Base-by-base conservation (phyloP, 2,888 invertebrate genomes). In the Chirona hameri region DNA sequence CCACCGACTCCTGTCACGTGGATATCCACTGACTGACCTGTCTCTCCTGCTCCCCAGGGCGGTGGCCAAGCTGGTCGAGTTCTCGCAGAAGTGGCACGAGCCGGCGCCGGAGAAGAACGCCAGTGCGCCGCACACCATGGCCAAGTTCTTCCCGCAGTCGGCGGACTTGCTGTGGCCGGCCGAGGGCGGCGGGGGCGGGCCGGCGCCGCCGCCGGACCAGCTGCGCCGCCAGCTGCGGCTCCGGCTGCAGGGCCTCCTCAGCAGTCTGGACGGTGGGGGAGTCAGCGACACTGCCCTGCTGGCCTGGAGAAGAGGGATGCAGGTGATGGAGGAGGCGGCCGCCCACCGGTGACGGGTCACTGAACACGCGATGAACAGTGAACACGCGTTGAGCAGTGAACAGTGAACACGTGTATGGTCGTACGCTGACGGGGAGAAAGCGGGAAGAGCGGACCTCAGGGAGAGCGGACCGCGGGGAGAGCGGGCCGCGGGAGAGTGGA, bases 181-280 rank as follows among this genome's bases (percentile, higher is more conserved):
- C 87, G 0, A 95, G 95, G 88, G 95, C 94, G 86, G 95, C 95
- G 79, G 94, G 89, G n/a, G 94, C 92, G 0, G 94, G 92, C 5
- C 95, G 92, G n/a, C 95, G 93, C 82, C 95, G 92, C 0, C 95
- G 95, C 87, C 95, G 95, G 86, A 92, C 91, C 88, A 95, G 95
- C 88, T 95, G 95, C 85, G 95, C 93, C 86, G 92, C 91, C 86
- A 93, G 94, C 89, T 95, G 95, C 82, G 95, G 88, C 85, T 90
- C 89, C 84, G 92, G 92, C 86, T 91, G 91, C 86, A 95, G 95
- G 72, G 31, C 18, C 72, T 72, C 7, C 27, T 72, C 29, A 31
- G 27, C 72, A 0, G 31, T 4, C 31, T 72, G 72, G 31, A 72
- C 31, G 72, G 15, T 18, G 65, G 65, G 12, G 27, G 27, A 1